Percentiles rank a stretch among this genome's conserved stretches.
Evolutionary conservation across 2,113 vertebrate genomes (phyloP).

Genomic region (Ictidomys tridecemlineatus): DNA sequence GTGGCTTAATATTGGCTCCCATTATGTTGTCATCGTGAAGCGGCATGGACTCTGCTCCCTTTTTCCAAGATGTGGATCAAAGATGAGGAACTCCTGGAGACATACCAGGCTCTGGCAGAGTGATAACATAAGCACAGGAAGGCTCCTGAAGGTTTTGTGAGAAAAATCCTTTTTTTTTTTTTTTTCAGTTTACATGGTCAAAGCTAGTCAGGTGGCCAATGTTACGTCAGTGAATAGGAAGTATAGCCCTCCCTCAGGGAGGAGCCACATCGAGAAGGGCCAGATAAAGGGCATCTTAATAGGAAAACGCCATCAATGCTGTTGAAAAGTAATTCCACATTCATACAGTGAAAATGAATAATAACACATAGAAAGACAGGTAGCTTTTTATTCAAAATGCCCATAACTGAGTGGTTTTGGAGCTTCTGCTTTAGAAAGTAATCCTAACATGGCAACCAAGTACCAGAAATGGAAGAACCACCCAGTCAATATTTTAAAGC

Average conservation of each 20-base stretch:
- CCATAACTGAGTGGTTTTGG: not conserved
- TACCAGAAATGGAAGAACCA: not conserved
- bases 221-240: not conserved
- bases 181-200: not conserved
- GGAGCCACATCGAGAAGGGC: fast-evolving
- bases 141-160: not conserved
- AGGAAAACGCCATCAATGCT: not conserved
- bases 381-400: not conserved
- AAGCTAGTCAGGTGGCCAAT: not conserved
- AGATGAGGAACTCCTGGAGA: not conserved
- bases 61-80: not conserved
- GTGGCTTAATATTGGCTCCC: not conserved
- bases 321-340: not conserved
- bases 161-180: not conserved
- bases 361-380: not conserved
- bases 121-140: not conserved
- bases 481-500: not conserved
- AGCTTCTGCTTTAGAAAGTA: not conserved
- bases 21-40: not conserved
- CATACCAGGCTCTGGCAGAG: not conserved
- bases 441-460: not conserved
- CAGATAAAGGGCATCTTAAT: not conserved
- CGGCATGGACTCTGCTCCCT: not conserved
- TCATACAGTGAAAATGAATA: not conserved
- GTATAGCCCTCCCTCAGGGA: fast-evolving